These are phyloP conservation scores for Chaetodon trifascialis DNA, from an alignment of 2,113 vertebrate species.

Conservation along the genomic window DNA sequence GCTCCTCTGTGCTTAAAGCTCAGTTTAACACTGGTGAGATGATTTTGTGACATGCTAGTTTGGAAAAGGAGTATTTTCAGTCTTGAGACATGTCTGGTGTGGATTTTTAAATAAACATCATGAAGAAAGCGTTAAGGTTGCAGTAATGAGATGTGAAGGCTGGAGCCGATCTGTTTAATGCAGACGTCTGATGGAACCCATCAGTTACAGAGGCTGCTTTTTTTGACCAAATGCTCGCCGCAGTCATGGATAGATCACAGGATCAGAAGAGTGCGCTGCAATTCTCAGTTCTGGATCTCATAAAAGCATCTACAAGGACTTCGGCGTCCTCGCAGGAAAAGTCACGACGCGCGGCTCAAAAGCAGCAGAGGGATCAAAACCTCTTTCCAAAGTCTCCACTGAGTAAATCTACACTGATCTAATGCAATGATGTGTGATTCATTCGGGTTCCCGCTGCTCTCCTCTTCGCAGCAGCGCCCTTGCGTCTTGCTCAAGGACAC, in stretches of 20 bases:
- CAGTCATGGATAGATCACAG: neutral
- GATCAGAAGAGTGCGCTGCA: neutral
- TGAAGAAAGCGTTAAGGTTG: too few relatives aligned
- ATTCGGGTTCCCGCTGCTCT: neutral
- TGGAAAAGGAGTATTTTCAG: too few relatives aligned
- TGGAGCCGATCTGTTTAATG: too few relatives aligned
- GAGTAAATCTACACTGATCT: neutral
- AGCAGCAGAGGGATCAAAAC: neutral
- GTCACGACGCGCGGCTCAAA: neutral
- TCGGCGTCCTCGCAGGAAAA: neutral
- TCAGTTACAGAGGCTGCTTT: neutral
- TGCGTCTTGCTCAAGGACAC: neutral
- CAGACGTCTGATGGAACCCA: neutral
- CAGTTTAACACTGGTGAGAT: too few relatives aligned
- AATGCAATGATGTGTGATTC: neutral
- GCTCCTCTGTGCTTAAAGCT: too few relatives aligned
- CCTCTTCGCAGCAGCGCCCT: neutral
- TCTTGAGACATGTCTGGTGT: too few relatives aligned
- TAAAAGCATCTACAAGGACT: neutral
- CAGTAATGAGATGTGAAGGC: too few relatives aligned
- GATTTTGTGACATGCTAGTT: too few relatives aligned
- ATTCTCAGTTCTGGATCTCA: neutral
- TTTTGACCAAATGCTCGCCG: neutral
- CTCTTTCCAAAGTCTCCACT: neutral
- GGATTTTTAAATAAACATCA: too few relatives aligned